phyloP scores from a whole-genome alignment of 2,888 invertebrate species.

The Sisyra terminalis region DNA sequence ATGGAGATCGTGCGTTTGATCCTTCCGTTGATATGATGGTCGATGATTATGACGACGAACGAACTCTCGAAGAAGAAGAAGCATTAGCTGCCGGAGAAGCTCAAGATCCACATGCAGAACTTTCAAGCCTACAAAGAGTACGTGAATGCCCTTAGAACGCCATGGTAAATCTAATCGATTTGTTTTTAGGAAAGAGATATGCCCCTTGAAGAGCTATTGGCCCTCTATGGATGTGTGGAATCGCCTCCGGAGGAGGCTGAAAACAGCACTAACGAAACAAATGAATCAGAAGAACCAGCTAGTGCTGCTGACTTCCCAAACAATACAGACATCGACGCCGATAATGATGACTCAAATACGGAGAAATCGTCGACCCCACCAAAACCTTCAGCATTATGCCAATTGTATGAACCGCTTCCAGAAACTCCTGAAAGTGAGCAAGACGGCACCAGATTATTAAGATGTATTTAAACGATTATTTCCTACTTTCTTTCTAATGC shows the following conservation, averaged over 20 bases:
- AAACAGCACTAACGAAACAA: slow-evolving; percentile 9
- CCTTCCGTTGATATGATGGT: slow-evolving; percentile 93
- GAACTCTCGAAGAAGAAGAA: slow-evolving; percentile 94
- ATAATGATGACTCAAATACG: slow-evolving; percentile 9
- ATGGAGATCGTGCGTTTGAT: slow-evolving; percentile 55
- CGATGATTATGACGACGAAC: slow-evolving; percentile 94
- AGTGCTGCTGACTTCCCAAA: slow-evolving; percentile 9
- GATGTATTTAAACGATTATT: slow-evolving; percentile 29
- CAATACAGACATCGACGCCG: slow-evolving; percentile 16
- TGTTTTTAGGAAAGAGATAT: slow-evolving; percentile 69
- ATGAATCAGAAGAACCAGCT: slow-evolving; percentile 3
- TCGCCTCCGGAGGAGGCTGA: slow-evolving; percentile 21
- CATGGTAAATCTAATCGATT: not conserved
- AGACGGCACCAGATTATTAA: slow-evolving; percentile 30
- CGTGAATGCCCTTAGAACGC: slow-evolving; percentile 2
- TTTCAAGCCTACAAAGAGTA: slow-evolving; percentile 72
- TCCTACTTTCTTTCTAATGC: slow-evolving; percentile 7
- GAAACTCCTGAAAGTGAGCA: slow-evolving; percentile 23
- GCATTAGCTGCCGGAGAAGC: slow-evolving; percentile 75
- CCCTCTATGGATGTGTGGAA: slow-evolving; percentile 58
- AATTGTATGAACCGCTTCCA: slow-evolving; percentile 32
- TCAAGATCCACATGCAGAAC: slow-evolving; percentile 73
- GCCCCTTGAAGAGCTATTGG: slow-evolving; percentile 84
- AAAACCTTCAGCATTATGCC: slow-evolving; percentile 33
- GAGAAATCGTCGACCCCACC: slow-evolving; percentile 5